phyloP scores from a whole-genome alignment of 2,113 vertebrate species.

The Sigmodon hispidus region DNA sequence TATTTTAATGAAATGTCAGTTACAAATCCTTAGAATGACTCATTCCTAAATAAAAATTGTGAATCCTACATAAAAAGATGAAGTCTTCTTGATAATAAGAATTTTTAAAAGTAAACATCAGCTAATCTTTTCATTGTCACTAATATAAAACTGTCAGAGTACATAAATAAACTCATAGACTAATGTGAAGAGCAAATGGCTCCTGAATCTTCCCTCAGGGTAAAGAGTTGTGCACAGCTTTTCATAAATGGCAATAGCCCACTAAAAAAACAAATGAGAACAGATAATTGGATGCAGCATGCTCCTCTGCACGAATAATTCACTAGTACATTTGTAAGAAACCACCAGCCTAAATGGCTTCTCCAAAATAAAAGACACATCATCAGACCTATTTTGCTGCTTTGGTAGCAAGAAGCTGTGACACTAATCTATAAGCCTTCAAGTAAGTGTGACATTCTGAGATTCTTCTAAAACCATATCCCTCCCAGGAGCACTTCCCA shows the following conservation, averaged over 20 bases:
- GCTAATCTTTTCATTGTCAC: constrained; percentile 4
- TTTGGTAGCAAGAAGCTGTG: not conserved
- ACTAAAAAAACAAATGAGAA: constrained; percentile 20
- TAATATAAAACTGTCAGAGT: constrained; percentile 21
- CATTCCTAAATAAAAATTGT: constrained; percentile 33
- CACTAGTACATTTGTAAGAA: not conserved
- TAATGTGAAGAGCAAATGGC: constrained; percentile 33
- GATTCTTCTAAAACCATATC: not conserved
- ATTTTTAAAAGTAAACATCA: not conserved
- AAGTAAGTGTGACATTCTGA: not conserved
- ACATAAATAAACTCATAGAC: constrained; percentile 1
- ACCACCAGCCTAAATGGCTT: not conserved
- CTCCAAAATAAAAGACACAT: not conserved
- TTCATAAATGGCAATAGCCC: constrained; percentile 4
- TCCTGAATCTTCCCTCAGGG: not conserved
- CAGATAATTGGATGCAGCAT: not conserved
- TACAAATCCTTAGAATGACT: not conserved
- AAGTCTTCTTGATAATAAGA: not conserved
- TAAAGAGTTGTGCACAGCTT: not conserved
- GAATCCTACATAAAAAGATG: constrained; percentile 7
- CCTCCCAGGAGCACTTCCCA: not conserved
- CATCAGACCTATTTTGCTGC: not conserved
- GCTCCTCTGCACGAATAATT: not conserved
- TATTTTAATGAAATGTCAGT: not conserved
- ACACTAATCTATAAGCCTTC: not conserved